phyloP scores from a whole-genome alignment of 2,888 invertebrate genomes.

The Ischnura elegans region DNA sequence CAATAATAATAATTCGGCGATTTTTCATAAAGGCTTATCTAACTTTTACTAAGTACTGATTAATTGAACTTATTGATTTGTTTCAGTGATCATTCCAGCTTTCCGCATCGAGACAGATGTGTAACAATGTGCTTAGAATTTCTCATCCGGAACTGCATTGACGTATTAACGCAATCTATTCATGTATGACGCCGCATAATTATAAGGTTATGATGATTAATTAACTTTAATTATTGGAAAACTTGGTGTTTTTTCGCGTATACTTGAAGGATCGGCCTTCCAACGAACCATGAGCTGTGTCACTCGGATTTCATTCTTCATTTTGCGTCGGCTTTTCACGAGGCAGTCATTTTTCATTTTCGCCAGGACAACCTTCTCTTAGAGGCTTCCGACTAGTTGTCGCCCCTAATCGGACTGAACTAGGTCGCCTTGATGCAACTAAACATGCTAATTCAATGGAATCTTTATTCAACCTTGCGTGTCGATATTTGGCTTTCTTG shows the following conservation, averaged over 20 bases:
- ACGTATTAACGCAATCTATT: background rate
- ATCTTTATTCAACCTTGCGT: background rate
- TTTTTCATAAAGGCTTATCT: too few relatives aligned
- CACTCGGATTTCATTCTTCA: background rate
- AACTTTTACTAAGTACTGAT: too few relatives aligned
- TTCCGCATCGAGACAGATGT: too few relatives aligned
- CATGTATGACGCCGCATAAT: background rate
- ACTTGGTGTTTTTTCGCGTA: background rate
- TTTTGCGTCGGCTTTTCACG: background rate
- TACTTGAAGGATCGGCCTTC: background rate
- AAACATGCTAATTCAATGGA: background rate
- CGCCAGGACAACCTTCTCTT: background rate
- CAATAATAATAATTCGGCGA: too few relatives aligned
- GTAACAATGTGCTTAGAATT: background rate
- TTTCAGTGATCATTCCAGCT: too few relatives aligned
- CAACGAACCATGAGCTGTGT: background rate
- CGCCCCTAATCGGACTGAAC: background rate
- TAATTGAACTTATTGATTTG: too few relatives aligned
- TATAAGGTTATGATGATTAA: background rate
- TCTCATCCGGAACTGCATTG: background rate
- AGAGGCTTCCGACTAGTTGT: background rate
- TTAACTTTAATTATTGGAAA: background rate
- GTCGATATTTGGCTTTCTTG: background rate
- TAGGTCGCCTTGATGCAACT: conserved; percentile 5
- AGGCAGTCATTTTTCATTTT: conserved; percentile 10